A percentile compares a stretch with the other conserved stretches of the same genome.
phyloP scores from a whole-genome alignment of 2,113 vertebrate species.

The Saccopteryx bilineata region DNA sequence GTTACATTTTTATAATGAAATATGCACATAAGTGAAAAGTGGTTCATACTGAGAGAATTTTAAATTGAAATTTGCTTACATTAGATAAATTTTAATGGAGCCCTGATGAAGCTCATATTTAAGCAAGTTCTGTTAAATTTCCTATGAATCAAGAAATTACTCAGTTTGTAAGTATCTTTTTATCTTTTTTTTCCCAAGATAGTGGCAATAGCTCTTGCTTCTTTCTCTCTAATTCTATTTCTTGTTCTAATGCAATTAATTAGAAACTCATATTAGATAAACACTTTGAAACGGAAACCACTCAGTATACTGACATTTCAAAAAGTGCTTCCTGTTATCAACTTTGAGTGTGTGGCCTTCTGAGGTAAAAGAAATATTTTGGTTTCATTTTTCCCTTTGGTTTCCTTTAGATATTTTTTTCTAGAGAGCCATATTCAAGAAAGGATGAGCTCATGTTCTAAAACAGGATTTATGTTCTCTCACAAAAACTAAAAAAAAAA shows the following conservation, averaged over 20 bases:
- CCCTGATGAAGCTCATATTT: conserved; percentile 67
- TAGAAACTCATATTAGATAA: conserved; percentile 41
- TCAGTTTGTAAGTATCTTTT: conserved; percentile 16
- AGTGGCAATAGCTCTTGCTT: neutral
- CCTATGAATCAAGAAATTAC: conserved; percentile 32
- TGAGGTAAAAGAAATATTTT: conserved; percentile 34
- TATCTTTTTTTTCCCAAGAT: neutral
- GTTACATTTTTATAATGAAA: conserved; percentile 66
- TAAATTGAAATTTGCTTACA: conserved; percentile 49
- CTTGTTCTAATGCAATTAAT: conserved; percentile 23
- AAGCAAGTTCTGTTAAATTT: conserved; percentile 56
- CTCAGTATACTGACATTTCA: conserved; percentile 9
- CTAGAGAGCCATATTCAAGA: neutral
- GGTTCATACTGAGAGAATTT: conserved; percentile 57
- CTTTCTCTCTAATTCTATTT: conserved; percentile 35
- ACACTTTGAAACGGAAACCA: neutral
- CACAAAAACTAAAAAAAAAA: neutral
- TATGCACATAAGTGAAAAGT: conserved; percentile 46
- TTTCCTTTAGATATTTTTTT: conserved; percentile 61
- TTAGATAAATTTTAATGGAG: conserved; percentile 65
- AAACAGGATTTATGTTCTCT: conserved; percentile 55
- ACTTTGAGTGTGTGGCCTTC: conserved; percentile 49
- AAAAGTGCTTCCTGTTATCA: conserved; percentile 25
- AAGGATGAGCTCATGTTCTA: conserved; percentile 67
- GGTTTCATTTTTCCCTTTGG: conserved; percentile 63